phyloP scores from a whole-genome alignment of 2,797 vertebrate species.

The Sebastes paucispinis region DNA sequence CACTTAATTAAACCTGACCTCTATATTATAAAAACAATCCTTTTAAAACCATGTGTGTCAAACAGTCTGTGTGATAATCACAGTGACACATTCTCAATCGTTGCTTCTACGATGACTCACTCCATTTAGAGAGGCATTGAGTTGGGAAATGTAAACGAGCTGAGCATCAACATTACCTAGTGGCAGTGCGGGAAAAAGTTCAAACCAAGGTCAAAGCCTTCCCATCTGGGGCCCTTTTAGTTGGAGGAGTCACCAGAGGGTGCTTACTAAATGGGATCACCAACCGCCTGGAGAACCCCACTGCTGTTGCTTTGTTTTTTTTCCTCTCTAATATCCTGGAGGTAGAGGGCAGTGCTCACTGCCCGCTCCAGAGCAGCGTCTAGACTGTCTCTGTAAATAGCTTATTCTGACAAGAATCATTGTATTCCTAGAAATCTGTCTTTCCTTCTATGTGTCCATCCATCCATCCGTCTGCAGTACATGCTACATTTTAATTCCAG shows the following conservation, averaged over 20 bases:
- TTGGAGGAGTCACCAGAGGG: conserved; percentile 69
- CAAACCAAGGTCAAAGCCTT: conserved; percentile 67
- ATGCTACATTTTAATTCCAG: conserved; percentile 11
- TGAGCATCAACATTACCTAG: conserved; percentile 55
- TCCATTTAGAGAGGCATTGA: conserved; percentile 32
- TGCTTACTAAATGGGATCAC: conserved; percentile 72
- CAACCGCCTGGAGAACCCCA: conserved; percentile 63
- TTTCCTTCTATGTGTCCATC: conserved; percentile 3
- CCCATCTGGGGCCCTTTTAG: conserved; percentile 70
- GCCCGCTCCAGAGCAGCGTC: conserved; percentile 6
- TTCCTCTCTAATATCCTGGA: conserved; percentile 24
- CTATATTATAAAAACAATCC: not conserved
- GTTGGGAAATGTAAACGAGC: conserved; percentile 48
- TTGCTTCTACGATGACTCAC: conserved; percentile 1
- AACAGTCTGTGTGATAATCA: conserved; percentile 5
- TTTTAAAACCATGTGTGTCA: not conserved
- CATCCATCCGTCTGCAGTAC: not conserved
- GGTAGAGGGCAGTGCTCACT: conserved; percentile 38
- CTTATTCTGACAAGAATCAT: not conserved
- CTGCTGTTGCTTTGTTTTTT: conserved; percentile 50
- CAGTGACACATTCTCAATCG: not conserved
- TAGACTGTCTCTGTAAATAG: not conserved
- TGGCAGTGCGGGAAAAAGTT: conserved; percentile 52
- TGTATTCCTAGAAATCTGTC: not conserved
- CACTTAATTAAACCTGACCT: not conserved